These are phyloP conservation scores for Zygothrica quintamaculata DNA, from an alignment of 2,888 invertebrate species.

Conservation along the genomic window DNA sequence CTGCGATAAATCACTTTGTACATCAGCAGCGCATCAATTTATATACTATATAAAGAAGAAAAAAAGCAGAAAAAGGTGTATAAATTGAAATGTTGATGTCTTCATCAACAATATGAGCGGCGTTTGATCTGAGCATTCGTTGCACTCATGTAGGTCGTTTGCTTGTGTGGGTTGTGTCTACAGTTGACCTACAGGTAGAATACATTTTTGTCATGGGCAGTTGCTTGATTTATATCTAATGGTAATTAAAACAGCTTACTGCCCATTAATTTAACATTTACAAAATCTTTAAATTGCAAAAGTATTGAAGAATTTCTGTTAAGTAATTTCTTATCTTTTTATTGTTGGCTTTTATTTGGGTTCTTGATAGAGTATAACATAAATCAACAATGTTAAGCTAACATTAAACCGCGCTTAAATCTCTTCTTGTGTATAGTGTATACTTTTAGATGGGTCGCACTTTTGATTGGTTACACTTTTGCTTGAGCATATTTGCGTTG, in stretches of 20 bases:
- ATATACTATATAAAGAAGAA: too few relatives aligned
- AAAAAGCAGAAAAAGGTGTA: slow-evolving; percentile 53
- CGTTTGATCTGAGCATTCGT: slow-evolving; percentile 74
- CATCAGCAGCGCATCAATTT: slow-evolving; percentile 63
- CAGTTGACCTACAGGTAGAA: slow-evolving; percentile 36
- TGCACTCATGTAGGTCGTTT: slow-evolving; percentile 69
- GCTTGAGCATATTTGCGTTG: too few relatives aligned
- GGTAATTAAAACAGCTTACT: slow-evolving; percentile 15
- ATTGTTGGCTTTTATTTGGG: slow-evolving; percentile 1
- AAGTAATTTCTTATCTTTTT: not conserved
- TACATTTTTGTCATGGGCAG: not conserved
- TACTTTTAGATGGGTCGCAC: too few relatives aligned
- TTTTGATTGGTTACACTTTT: slow-evolving; percentile 14
- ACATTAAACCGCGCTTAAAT: too few relatives aligned
- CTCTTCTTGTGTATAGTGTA: too few relatives aligned
- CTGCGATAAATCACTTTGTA: slow-evolving; percentile 78
- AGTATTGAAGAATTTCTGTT: slow-evolving; percentile 6
- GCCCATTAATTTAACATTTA: slow-evolving; percentile 34
- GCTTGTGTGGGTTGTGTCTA: slow-evolving; percentile 11
- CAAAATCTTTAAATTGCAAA: slow-evolving; percentile 18
- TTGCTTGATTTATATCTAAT: slow-evolving; percentile 45
- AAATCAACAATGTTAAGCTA: too few relatives aligned
- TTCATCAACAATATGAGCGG: slow-evolving; percentile 70
- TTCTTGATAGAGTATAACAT: too few relatives aligned
- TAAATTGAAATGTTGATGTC: slow-evolving; percentile 76